phyloP scores from a whole-genome alignment of 30 jellyfish, hydroid and myxozoan genomes.

The Mastigias papua region DNA sequence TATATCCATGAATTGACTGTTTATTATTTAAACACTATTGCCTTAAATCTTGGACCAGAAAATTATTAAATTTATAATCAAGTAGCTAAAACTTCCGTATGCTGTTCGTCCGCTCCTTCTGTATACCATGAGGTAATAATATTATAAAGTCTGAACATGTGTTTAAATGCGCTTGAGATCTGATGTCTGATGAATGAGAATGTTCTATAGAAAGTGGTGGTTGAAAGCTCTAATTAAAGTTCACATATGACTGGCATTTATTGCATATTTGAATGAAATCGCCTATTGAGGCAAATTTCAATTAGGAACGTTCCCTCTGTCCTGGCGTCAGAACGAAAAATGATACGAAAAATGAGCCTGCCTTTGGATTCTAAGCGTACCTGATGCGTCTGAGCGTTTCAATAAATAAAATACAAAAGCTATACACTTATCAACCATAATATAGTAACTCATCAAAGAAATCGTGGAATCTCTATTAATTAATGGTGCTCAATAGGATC shows the following conservation, averaged over 20 bases:
- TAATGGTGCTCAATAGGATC: neutral
- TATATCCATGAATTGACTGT: neutral
- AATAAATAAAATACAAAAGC: neutral
- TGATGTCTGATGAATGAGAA: neutral
- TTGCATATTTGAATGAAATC: neutral
- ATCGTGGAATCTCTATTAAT: neutral
- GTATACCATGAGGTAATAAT: neutral
- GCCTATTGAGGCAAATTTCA: neutral
- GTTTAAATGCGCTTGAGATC: neutral
- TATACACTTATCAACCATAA: too few relatives aligned
- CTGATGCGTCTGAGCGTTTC: neutral
- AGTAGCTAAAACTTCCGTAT: neutral
- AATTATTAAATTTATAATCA: neutral
- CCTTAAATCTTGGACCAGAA: neutral
- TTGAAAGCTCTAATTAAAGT: neutral
- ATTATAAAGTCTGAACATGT: neutral
- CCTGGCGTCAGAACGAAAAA: neutral
- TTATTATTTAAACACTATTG: neutral
- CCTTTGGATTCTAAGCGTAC: neutral
- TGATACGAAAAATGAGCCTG: neutral
- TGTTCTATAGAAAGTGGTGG: neutral
- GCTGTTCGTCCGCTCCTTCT: neutral
- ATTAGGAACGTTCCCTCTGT: neutral
- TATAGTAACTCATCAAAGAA: too few relatives aligned
- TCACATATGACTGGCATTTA: neutral